Percentiles rank a stretch among this genome's conserved stretches.
These are phyloP conservation scores for Tapera naevia DNA, from an alignment of 2,797 vertebrate species.

Conservation along the genomic window DNA sequence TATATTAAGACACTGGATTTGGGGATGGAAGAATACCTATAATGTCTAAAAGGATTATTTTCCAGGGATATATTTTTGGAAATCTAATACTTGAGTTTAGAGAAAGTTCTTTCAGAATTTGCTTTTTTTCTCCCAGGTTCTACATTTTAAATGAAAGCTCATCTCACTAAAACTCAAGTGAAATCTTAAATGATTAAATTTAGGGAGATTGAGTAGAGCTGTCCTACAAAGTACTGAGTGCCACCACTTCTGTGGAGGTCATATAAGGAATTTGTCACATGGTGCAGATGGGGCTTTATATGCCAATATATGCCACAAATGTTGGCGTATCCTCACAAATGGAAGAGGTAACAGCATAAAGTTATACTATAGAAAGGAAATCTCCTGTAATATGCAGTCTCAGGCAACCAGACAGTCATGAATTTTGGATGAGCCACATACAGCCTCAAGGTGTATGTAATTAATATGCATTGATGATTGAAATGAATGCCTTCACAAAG, in stretches of 20 bases:
- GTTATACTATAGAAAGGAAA: neutral
- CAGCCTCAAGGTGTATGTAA: neutral
- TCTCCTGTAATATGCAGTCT: neutral
- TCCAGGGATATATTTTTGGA: slow-evolving; percentile 11
- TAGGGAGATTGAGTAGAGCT: neutral
- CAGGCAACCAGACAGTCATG: neutral
- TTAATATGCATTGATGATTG: neutral
- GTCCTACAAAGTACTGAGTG: neutral
- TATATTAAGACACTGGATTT: neutral
- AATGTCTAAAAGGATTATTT: slow-evolving; percentile 30
- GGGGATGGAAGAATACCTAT: neutral
- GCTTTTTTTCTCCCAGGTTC: slow-evolving; percentile 18
- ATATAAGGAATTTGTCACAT: neutral
- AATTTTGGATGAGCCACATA: neutral
- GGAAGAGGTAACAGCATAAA: neutral
- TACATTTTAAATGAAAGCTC: slow-evolving; percentile 22
- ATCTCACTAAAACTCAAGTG: neutral
- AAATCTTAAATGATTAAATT: slow-evolving; percentile 49
- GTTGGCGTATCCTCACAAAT: neutral
- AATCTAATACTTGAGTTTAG: slow-evolving; percentile 18
- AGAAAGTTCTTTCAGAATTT: slow-evolving; percentile 15
- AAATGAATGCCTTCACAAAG: neutral
- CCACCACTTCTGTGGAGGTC: neutral
- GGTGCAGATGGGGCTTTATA: fast-evolving
- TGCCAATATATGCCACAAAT: neutral